These are phyloP conservation scores for Acheta domesticus DNA, from an alignment of 2,888 invertebrate genomes.

Conservation along the genomic window DNA sequence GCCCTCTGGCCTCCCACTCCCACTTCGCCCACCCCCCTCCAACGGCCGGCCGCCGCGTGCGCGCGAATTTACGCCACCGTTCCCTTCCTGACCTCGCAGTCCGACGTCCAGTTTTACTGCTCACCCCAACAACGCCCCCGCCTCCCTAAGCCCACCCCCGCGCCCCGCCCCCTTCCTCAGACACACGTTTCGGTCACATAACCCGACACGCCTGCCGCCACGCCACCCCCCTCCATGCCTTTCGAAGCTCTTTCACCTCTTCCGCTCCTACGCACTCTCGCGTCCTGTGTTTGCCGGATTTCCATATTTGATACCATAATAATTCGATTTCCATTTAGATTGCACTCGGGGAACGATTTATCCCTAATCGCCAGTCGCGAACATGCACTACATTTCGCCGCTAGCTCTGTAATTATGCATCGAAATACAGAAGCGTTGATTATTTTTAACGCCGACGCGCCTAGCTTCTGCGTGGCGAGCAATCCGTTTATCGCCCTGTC, in stretches of 20 bases:
- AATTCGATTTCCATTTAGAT: constrained; percentile 18
- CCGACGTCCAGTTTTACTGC: too few species aligned
- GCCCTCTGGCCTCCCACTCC: too few species aligned
- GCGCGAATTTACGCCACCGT: too few species aligned
- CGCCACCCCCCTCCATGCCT: too few species aligned
- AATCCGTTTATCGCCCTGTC: too few species aligned
- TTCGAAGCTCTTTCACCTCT: background rate
- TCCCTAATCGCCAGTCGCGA: background rate
- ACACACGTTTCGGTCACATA: background rate
- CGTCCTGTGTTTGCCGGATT: background rate
- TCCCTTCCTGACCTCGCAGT: too few species aligned
- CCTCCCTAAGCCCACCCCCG: background rate
- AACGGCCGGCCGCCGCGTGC: too few species aligned
- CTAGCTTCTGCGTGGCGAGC: too few species aligned
- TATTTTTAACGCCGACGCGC: background rate
- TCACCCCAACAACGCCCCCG: too few species aligned
- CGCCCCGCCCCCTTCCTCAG: background rate
- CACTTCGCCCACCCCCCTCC: too few species aligned
- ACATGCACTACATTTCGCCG: background rate
- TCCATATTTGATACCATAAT: constrained; percentile 10
- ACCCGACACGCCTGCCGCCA: too few species aligned
- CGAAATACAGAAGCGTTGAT: background rate
- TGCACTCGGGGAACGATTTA: background rate
- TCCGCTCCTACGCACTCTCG: background rate
- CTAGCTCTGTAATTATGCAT: background rate